Evolutionary conservation across 2,113 vertebrate species (phyloP).

Genomic region (Donacobius atricapilla): DNA sequence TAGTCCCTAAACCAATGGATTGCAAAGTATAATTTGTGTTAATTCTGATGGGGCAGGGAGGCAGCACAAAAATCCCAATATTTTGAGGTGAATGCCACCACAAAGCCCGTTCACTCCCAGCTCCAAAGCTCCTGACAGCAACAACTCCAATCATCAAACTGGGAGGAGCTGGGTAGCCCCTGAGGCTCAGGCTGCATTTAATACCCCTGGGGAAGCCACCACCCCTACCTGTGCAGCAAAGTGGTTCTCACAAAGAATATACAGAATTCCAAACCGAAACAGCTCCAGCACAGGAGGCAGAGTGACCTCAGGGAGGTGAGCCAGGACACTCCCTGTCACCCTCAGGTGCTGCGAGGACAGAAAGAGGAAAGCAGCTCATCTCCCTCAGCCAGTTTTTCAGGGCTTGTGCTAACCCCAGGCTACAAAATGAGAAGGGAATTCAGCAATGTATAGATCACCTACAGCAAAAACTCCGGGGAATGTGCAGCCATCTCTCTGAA

Average conservation of each 20-base stretch:
- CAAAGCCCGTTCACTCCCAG: not conserved
- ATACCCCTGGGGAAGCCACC: not conserved
- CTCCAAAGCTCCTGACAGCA: not conserved
- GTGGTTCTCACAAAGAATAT: not conserved
- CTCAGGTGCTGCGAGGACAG: not conserved
- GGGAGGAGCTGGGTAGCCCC: not conserved
- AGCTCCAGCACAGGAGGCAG: not conserved
- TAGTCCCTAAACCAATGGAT: not conserved
- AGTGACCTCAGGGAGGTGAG: not conserved
- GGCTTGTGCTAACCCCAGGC: not conserved
- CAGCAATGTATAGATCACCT: not conserved
- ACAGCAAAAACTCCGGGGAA: not conserved
- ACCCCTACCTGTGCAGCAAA: not conserved
- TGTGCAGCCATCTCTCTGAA: not conserved
- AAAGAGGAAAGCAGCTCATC: not conserved
- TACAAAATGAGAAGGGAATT: not conserved
- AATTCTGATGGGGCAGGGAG: not conserved
- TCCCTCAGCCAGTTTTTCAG: not conserved
- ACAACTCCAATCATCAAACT: not conserved
- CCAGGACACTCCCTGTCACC: not conserved
- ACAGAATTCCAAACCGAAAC: not conserved
- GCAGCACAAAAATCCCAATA: fast-evolving
- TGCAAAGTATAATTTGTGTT: not conserved
- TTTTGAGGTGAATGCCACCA: not conserved
- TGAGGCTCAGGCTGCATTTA: not conserved